Percentiles rank a stretch among this genome's conserved stretches.
phyloP scores from a whole-genome alignment of 2,888 invertebrate genomes.

The Stegana nigrithorax region DNA sequence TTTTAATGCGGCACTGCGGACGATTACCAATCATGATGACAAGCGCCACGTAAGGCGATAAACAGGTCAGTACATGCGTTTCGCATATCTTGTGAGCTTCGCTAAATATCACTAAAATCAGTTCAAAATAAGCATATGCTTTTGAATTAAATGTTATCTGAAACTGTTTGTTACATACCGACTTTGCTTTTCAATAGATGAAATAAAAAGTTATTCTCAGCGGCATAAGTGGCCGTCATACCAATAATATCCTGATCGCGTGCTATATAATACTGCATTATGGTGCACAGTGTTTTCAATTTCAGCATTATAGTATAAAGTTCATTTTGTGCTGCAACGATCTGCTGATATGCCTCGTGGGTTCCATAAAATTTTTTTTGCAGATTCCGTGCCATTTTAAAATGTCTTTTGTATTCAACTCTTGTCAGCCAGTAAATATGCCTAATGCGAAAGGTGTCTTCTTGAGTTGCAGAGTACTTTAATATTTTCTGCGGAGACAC shows the following conservation, averaged over 20 bases:
- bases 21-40: conserved; percentile 90
- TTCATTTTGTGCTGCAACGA: conserved; percentile 47
- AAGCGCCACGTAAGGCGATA: conserved; percentile 81
- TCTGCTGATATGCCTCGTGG: conserved; percentile 52
- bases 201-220: conserved; percentile 75
- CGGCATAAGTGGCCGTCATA: conserved; percentile 83
- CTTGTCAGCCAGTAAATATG: conserved; percentile 54
- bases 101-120: conserved; percentile 78
- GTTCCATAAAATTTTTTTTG: conserved; percentile 62
- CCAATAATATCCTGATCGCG: conserved; percentile 74
- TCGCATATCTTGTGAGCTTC: conserved; percentile 92
- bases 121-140: too few relatives aligned
- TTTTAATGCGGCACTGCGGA: conserved; percentile 81
- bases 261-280: conserved; percentile 73
- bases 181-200: conserved; percentile 74
- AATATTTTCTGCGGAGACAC: conserved; percentile 73
- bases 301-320: conserved; percentile 61
- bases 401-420: conserved; percentile 55
- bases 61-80: conserved; percentile 82
- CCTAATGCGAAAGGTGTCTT: conserved; percentile 49
- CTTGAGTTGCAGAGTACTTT: conserved; percentile 69
- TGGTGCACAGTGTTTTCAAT: conserved; percentile 70
- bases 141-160: not conserved
- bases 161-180: conserved; percentile 66
- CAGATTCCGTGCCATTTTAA: conserved; percentile 53